phyloP scores from a whole-genome alignment of 2,113 vertebrate genomes.

The Myanophis thanlyinensis region DNA sequence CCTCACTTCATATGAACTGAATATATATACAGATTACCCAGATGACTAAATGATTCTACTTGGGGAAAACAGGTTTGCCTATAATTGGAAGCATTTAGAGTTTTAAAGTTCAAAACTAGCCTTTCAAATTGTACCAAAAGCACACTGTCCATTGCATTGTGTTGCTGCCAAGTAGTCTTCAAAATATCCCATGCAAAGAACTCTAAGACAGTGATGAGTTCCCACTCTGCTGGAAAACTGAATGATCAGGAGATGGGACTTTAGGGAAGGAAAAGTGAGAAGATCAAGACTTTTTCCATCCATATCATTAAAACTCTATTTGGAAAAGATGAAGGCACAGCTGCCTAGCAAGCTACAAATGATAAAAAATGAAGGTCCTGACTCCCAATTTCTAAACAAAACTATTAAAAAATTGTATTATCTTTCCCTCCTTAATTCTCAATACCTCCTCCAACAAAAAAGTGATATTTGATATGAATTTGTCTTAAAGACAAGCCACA shows the following conservation, averaged over 20 bases:
- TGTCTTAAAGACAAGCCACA: not conserved
- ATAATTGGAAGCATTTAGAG: not conserved
- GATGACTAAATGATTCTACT: too few relatives aligned
- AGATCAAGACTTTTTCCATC: not conserved
- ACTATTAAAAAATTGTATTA: not conserved
- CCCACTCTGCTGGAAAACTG: not conserved
- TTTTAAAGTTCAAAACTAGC: not conserved
- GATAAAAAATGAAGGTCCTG: not conserved
- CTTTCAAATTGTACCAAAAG: not conserved
- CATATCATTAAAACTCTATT: not conserved
- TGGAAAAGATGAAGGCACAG: not conserved
- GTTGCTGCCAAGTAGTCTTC: too few relatives aligned
- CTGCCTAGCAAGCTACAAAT: not conserved
- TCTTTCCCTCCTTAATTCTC: not conserved
- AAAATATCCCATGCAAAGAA: too few relatives aligned
- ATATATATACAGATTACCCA: not conserved
- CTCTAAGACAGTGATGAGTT: too few relatives aligned
- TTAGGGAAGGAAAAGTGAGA: not conserved
- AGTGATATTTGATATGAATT: not conserved
- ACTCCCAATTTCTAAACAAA: not conserved
- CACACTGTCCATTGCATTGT: too few relatives aligned
- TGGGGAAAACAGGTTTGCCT: not conserved
- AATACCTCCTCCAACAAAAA: not conserved
- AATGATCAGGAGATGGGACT: not conserved
- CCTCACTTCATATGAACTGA: not conserved